Evolutionary conservation across 2,113 vertebrate genomes (phyloP), one percentile per base, ranked within the genome.

Genomic region (Pseudorasbora parva): DNA sequence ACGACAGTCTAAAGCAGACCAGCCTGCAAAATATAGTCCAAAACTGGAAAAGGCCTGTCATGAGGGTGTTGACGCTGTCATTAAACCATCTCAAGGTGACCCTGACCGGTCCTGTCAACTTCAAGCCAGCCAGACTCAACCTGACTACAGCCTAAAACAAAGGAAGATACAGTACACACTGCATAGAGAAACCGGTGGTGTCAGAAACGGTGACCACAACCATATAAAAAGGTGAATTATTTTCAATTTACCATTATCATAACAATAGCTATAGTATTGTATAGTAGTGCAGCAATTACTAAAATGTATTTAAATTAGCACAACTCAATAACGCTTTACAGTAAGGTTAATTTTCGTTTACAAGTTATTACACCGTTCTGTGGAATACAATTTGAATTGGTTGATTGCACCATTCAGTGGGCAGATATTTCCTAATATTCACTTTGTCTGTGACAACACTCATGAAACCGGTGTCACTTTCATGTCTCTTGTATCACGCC

Each of bases 171-270:
- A 14, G 12, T 45, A 57, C 45, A 45, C 21, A 17, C 49, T 77
- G 12, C 9, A 27, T 11, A 64, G 25, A 19, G 37, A 73, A 3
- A 21, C 19, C 25, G 45, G 9, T 57, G 57, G 78, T 51, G 56
- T 27, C 30, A 54, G 62, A 64, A 86, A 64, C 27, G 62, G 3
- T 14, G 49, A 71, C 37, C 33, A 56, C 27, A 78, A 66, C 41
- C 80, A n/a, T 56, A 54, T 84, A 4, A 43, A 71, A 62, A 71
- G 76, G 25, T 62, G 10, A 51, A 27, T 27, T 25, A 80, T 19
- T 66, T 49, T 8, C 15, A 19, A 69, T 81, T 21, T 54, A 14
- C 9, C 5, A 14, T 54, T 41, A 41, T 72, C 19, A 43, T 71
- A 71, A 56, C 37, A 12, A 68, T 81, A 71, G 14, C 37, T 25